Evolutionary conservation across 2,797 vertebrate genomes (phyloP).

Genomic region (Vespertilio murinus): DNA sequence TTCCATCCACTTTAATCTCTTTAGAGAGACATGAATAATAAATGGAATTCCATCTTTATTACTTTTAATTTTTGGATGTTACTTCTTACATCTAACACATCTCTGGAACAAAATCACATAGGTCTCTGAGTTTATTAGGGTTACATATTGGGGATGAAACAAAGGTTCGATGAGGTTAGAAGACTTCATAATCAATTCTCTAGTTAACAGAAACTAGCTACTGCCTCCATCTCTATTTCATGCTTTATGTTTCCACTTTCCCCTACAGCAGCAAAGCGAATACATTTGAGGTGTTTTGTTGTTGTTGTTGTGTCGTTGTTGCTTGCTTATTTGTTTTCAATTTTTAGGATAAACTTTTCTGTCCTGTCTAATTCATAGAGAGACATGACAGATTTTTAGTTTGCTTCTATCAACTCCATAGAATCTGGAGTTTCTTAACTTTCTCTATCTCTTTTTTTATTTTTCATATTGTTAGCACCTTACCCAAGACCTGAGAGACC

Average conservation of each 20-base stretch:
- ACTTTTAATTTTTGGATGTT: neutral
- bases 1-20: neutral
- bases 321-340: neutral
- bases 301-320: neutral
- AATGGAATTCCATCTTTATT: neutral
- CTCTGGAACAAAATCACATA: neutral
- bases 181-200: neutral
- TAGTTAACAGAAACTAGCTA: neutral
- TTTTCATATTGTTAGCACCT: conserved; percentile 43
- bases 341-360: neutral
- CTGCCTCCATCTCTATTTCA: neutral
- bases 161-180: neutral
- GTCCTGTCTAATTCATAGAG: neutral
- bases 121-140: conserved; percentile 2
- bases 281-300: neutral
- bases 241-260: neutral
- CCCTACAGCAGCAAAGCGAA: neutral
- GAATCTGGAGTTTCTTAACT: neutral
- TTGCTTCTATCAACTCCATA: conserved; percentile 30
- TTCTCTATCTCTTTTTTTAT: conserved; percentile 4
- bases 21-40: conserved; percentile 8
- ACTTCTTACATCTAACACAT: conserved; percentile 15
- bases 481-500: neutral
- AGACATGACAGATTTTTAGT: neutral
- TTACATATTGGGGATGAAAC: neutral